phyloP scores from a whole-genome alignment of 2,113 vertebrate genomes.

The Climacteris rufus region DNA sequence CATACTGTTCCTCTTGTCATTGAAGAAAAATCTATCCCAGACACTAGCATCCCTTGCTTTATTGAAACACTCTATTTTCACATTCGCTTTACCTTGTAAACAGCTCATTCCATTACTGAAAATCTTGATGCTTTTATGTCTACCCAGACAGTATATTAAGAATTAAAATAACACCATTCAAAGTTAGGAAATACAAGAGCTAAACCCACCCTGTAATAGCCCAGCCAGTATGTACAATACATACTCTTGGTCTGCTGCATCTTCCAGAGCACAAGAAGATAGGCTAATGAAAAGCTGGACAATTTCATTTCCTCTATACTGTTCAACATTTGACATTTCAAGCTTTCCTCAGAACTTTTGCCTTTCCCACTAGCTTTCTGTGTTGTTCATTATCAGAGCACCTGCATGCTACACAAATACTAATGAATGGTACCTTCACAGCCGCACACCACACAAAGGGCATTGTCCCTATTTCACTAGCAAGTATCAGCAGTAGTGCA shows the following conservation, averaged over 20 bases:
- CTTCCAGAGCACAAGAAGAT: neutral
- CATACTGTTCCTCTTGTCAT: neutral
- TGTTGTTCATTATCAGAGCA: neutral
- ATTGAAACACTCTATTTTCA: neutral
- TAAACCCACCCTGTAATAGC: neutral
- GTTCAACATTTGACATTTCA: neutral
- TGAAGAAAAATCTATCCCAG: neutral
- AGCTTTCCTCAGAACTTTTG: neutral
- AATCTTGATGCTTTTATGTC: neutral
- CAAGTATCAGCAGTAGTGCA: neutral
- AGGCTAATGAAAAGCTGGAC: neutral
- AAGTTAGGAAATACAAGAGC: neutral
- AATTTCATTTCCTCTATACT: neutral
- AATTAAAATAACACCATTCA: neutral
- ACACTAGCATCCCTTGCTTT: neutral
- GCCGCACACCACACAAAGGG: accelerated
- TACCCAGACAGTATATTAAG: neutral
- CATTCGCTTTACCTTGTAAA: neutral
- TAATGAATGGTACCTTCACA: neutral
- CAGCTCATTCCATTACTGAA: neutral
- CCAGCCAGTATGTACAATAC: neutral
- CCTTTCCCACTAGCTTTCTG: neutral
- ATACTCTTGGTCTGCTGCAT: neutral
- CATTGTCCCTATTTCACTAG: neutral
- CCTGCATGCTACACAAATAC: neutral